These are phyloP conservation scores for Gymnocephalus cernua DNA, from an alignment of 2,113 vertebrate species.

Conservation along the genomic window DNA sequence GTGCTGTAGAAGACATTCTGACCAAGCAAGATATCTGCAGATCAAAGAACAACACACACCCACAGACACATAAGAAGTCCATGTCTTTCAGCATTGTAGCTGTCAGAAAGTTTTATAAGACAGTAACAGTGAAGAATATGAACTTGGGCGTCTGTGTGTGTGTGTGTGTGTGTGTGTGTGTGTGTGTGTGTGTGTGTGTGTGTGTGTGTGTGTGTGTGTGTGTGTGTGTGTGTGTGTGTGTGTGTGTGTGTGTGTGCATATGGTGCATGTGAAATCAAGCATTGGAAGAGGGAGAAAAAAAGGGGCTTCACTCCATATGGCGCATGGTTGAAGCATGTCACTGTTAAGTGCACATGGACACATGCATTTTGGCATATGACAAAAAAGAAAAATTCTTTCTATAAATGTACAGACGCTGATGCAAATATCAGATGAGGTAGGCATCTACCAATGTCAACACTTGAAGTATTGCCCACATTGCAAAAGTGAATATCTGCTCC, in stretches of 20 bases:
- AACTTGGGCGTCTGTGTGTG: not conserved
- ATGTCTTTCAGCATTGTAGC: slow-evolving; percentile 10
- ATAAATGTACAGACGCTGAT: not conserved
- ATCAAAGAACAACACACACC: slow-evolving; percentile 26
- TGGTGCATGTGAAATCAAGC: slow-evolving; percentile 47
- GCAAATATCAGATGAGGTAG: slow-evolving; percentile 1
- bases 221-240: not conserved
- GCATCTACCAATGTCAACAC: not conserved
- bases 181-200: not conserved
- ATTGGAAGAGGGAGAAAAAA: slow-evolving; percentile 46
- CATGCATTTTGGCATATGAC: not conserved
- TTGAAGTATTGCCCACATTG: not conserved
- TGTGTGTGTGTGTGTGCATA: not conserved
- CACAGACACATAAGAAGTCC: not conserved
- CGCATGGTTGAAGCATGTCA: slow-evolving; percentile 50
- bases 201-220: not conserved
- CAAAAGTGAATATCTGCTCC: slow-evolving; percentile 8
- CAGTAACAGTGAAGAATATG: not conserved
- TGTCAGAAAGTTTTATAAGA: slow-evolving; percentile 43
- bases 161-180: not conserved
- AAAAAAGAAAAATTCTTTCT: not conserved
- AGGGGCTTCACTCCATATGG: slow-evolving; percentile 50
- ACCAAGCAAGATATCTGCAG: slow-evolving; percentile 15
- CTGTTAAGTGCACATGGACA: slow-evolving; percentile 1
- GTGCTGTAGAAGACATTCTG: slow-evolving; percentile 18